Base-by-base conservation (phyloP, 1,140 invertebrate genomes). In the Chironomus striatipennis region DNA sequence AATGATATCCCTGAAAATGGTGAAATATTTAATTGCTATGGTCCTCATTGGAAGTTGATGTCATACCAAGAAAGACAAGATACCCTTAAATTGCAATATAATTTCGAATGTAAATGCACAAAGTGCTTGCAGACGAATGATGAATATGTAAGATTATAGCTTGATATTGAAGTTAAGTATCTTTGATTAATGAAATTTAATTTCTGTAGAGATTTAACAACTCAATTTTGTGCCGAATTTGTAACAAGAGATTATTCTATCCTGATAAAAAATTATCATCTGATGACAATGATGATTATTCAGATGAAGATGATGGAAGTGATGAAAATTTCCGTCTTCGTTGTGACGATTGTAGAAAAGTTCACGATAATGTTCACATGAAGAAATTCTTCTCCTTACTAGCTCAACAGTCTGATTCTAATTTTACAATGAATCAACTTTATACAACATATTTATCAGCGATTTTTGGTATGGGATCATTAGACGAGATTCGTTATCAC, bases 21-120 rank as follows among this genome's bases (percentile, higher is more conserved):
- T 74, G 81, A 83, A 76, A 77, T 83, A 24, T 79, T 78, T 65
- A 83, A 83, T 77, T 81, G 80, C 76, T 83, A 83, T 74, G 81
- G 80, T 21, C 77, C 79, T 9, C 77, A 80, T 77, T 81, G 79
- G 75, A 73, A 79, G 12, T 77, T 74, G 17, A 77, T 77, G 75
- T 75, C 74, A 34, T 78, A 74, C 73, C 75, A 77, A 70, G 75
- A 78, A 18, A 75, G 81, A 73, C 79, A 80, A 75, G 76, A 76
- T 43, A 73, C 75, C 12, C 79, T 80, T 42, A 76, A 74, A 21
- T 77, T 77, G 73, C 75, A 79, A 57, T 81, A 81, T 76, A 75
- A 77, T 75, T 82, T 83, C 74, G 76, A 78, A 74, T 83, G 81
- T 77, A 78, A 79, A 74, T 82, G 81, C 74, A 67, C 42, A 34